A percentile compares a stretch with the other conserved stretches of the same genome.
Conservation (phyloP, 2,888 invertebrate genomes). For the Lagria hirta region DNA sequence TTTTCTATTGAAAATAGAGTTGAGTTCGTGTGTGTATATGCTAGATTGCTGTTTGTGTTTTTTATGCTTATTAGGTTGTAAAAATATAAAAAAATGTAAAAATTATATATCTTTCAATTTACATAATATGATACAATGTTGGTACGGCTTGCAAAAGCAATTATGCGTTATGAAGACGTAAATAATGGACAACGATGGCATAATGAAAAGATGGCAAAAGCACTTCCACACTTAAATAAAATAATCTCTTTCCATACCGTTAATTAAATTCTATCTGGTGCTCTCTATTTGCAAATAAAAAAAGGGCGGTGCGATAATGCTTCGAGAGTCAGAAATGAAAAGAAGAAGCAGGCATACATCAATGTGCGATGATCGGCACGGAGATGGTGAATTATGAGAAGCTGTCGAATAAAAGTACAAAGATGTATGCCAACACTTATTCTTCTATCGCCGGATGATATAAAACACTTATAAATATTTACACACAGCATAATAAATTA, state of each 20-base stretch:
- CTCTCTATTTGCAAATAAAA: constrained; percentile 41
- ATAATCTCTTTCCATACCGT: constrained; percentile 48
- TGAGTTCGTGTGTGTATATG: no score
- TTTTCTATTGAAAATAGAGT: no score
- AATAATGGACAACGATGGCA: constrained; percentile 50
- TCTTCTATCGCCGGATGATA: constrained; percentile 35
- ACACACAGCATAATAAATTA: constrained; percentile 45
- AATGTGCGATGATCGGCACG: constrained; percentile 27
- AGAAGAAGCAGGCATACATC: constrained; percentile 20
- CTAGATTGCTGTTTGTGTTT: no score
- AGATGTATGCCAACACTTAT: constrained; percentile 20
- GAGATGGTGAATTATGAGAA: constrained; percentile 43
- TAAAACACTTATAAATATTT: constrained; percentile 46
- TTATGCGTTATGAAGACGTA: constrained; percentile 44
- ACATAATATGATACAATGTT: constrained; percentile 47
- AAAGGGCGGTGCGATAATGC: constrained; percentile 28
- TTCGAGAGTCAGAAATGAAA: constrained; percentile 27
- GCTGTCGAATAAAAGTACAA: constrained; percentile 32
- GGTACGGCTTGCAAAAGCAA: constrained; percentile 46
- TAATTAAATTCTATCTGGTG: constrained; percentile 44
- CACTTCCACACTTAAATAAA: constrained; percentile 53
- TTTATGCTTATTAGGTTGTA: no score
- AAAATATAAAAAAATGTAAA: constrained; percentile 29
- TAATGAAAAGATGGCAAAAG: constrained; percentile 52
- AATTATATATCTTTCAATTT: constrained; percentile 47